Base-by-base conservation (phyloP, 2,888 invertebrate genomes). In the Pristionchus arcanus region DNA sequence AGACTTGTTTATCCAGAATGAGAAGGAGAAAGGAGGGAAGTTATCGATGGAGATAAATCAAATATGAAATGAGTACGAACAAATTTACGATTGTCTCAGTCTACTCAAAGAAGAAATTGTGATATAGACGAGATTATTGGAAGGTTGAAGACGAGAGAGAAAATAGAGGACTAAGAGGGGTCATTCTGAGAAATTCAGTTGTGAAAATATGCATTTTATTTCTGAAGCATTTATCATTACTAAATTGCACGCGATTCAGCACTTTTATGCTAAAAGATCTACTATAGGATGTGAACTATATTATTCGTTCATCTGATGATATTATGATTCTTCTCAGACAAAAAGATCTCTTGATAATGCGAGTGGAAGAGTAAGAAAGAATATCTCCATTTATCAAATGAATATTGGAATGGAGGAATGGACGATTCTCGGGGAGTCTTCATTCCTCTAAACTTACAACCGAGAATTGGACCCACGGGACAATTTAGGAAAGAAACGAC, bases 401-500 rank as follows among this genome's bases (percentile, higher is more conserved):
- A 59, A 59, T 19, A 59, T 59, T 21, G 0, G 59, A 59, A 59
- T 59, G 59, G 68, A 63, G 63, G 25, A 63, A 63, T 63, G 63
- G 42, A 49, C 59, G 59, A 59, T 59, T 68, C 31, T 68, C 28
- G n/a, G 15, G 19, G 25, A 68, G 28, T 68, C 68, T 28, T 74
- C 74, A 19, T 74, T 37, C 5, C 31, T 19, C 74, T 74, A 31
- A 15, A 74, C 34, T 74, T 74, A 74, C 74, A n/a, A 74, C 37
- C 19, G 34, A 74, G 74, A 74, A 74, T 74, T 74, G 74, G 74
- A 37, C 74, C 74, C 74, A 74, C 74, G 74, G 74, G 74, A 74
- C 74, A 74, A 74, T 74, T 74, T 74, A 74, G 74, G 37, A 49
- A 55, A 42, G 55, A 83, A 55, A 49, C 28, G 83, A 81, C 25